Evolutionary conservation across 2,888 invertebrate genomes (phyloP).

Genomic region (Euzophera pinguis): DNA sequence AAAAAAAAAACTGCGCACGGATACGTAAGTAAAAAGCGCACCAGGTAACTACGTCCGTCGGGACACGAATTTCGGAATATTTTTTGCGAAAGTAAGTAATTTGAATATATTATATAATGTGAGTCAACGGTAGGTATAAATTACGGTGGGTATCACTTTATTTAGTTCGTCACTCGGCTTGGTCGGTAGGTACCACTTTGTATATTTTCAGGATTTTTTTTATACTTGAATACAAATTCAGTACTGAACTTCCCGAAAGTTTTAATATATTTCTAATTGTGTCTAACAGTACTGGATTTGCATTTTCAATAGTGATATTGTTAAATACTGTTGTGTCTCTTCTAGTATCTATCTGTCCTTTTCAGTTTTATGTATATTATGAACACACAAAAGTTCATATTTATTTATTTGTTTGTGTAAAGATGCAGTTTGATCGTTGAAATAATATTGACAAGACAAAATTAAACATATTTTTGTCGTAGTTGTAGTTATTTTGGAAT

Average conservation of each 20-base stretch:
- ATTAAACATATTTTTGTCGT: no score
- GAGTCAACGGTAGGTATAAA: conserved; percentile 46
- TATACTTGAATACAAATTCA: not conserved
- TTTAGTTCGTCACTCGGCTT: conserved; percentile 45
- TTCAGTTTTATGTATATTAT: no score
- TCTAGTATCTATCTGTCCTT: no score
- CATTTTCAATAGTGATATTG: no score
- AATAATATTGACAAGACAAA: no score
- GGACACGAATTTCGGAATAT: conserved; percentile 15
- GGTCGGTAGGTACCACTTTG: conserved; percentile 47
- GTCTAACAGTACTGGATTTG: no score
- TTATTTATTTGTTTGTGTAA: no score
- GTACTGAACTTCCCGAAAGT: not conserved
- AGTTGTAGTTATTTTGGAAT: no score
- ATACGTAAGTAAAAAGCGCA: conserved; percentile 55
- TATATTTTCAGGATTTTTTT: conserved; percentile 19
- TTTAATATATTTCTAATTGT: no score
- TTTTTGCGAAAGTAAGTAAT: conserved; percentile 24
- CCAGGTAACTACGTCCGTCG: conserved; percentile 39
- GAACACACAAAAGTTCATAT: no score
- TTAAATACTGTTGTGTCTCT: no score
- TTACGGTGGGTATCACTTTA: conserved; percentile 21
- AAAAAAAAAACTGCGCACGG: conserved; percentile 34
- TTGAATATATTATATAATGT: conserved; percentile 5
- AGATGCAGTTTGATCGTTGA: no score